Base-by-base conservation (phyloP, 2,797 vertebrate genomes). In the Toxotes lorentzi region DNA sequence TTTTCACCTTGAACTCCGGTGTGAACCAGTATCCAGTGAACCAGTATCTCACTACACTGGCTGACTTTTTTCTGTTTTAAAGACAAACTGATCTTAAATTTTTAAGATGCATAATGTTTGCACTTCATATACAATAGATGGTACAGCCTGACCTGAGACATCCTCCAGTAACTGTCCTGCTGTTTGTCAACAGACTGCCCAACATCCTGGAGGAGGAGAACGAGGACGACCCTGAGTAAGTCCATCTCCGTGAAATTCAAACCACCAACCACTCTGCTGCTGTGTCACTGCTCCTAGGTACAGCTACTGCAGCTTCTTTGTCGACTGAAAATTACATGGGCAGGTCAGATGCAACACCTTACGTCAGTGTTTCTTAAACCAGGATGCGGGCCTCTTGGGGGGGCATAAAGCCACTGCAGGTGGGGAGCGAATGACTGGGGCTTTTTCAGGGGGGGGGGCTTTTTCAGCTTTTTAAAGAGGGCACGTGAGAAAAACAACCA, bases 181-280 rank as follows among this genome's bases (percentile, higher is more conserved):
- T 86, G 69, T 90, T 62, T 90, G 63, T 75, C 67, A 61, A 91
- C 90, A 96, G 95, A 70, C 90, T 96, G 43, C 94, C 94, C 34
- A 95, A 95, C 87, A 96, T 96, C 87, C 92, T 84, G 81, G 95
- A 96, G 87, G 95, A 96, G 86, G 94, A 95, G 32, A 93, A 95
- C 23, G 95, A 96, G 88, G 95, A 96, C 1, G 95, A 95, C 2
- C 91, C 94, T 58, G 95, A 96, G 95, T 96, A 91, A 93, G 95
- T 94, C 19, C 7, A 1, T 27, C 21, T 24, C 34, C n/a, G 4
- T 70, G 48, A 64, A 73, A 5, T 13, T 45, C 7, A 12, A 12
- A 50, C 19, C 51, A 27, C 50, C 24, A 17, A 7, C 13, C 51
- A 13, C 7, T 13, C 32, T 73, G 34, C 48, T 68, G 0, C 50